Conservation (phyloP, 2,888 invertebrate species). For the Stenoptilia bipunctidactyla region DNA sequence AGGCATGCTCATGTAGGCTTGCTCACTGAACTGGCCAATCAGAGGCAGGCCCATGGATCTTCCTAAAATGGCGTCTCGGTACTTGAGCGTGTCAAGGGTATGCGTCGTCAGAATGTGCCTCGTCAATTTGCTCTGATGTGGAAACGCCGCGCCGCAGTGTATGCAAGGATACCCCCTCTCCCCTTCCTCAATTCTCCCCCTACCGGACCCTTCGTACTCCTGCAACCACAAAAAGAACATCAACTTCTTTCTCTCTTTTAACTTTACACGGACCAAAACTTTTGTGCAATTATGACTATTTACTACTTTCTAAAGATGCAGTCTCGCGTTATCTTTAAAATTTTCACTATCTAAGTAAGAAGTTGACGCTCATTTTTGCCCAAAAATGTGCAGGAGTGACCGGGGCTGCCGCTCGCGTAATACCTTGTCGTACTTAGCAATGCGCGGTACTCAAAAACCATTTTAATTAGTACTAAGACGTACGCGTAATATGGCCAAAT, state of each 20-base stretch:
- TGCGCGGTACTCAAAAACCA: conserved; percentile 49
- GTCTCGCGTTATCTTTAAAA: conserved; percentile 48
- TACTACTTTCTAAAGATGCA: conserved; percentile 70
- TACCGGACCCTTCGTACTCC: conserved; percentile 85
- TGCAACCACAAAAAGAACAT: conserved; percentile 90
- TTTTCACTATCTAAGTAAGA: conserved; percentile 72
- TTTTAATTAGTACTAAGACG: conserved; percentile 46
- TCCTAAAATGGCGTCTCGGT: conserved; percentile 76
- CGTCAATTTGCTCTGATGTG: conserved; percentile 92
- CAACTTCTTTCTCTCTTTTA: conserved; percentile 84
- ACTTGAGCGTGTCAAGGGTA: conserved; percentile 89
- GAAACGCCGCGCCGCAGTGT: conserved; percentile 91
- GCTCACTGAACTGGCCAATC: conserved; percentile 60
- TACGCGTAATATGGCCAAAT: conserved; percentile 59
- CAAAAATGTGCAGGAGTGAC: conserved; percentile 72
- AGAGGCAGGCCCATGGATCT: conserved; percentile 47
- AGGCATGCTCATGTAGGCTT: conserved; percentile 56
- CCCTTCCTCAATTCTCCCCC: conserved; percentile 62
- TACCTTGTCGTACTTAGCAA: conserved; percentile 56
- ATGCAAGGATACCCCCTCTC: conserved; percentile 82
- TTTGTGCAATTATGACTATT: conserved; percentile 62
- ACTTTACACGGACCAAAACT: conserved; percentile 50
- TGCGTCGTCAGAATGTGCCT: conserved; percentile 91
- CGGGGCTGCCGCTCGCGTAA: conserved; percentile 60
- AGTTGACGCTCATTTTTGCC: conserved; percentile 92